phyloP scores from a whole-genome alignment of 2,113 vertebrate species.

The Orthonyx spaldingii region DNA sequence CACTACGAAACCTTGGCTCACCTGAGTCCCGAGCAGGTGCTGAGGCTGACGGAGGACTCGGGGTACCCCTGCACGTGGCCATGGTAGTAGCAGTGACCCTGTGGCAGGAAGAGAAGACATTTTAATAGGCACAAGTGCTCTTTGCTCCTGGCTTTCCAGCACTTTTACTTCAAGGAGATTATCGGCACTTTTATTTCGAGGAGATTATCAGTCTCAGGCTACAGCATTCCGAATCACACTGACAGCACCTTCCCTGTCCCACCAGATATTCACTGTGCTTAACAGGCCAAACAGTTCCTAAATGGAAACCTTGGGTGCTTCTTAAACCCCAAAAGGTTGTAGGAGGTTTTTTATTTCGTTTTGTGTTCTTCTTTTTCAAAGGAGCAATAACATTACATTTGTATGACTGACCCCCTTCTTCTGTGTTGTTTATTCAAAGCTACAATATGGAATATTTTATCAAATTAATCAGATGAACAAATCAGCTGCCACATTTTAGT shows the following conservation, averaged over 20 bases:
- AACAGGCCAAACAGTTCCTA: background rate
- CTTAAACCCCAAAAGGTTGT: background rate
- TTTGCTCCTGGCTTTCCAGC: background rate
- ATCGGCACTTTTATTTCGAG: too few species aligned
- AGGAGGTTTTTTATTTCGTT: background rate
- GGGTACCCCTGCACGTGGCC: constrained; percentile 59
- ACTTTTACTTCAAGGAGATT: background rate
- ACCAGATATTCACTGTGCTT: background rate
- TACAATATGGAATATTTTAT: background rate
- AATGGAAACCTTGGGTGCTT: background rate
- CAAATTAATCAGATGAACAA: background rate
- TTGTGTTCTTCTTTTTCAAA: background rate
- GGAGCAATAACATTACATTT: background rate
- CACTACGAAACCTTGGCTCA: background rate
- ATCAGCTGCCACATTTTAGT: background rate
- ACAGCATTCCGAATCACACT: background rate
- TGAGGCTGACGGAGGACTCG: constrained; percentile 65
- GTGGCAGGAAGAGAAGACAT: background rate
- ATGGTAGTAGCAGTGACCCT: constrained; percentile 73
- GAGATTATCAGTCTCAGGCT: background rate
- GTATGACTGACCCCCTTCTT: background rate
- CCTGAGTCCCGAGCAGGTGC: constrained; percentile 73
- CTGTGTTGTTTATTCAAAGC: background rate
- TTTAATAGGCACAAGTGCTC: background rate
- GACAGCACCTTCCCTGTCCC: background rate